A percentile compares a stretch with the other conserved stretches of the same genome.
Conservation (phyloP, 2,888 invertebrate genomes). For the Shargacucullia verbasci region DNA sequence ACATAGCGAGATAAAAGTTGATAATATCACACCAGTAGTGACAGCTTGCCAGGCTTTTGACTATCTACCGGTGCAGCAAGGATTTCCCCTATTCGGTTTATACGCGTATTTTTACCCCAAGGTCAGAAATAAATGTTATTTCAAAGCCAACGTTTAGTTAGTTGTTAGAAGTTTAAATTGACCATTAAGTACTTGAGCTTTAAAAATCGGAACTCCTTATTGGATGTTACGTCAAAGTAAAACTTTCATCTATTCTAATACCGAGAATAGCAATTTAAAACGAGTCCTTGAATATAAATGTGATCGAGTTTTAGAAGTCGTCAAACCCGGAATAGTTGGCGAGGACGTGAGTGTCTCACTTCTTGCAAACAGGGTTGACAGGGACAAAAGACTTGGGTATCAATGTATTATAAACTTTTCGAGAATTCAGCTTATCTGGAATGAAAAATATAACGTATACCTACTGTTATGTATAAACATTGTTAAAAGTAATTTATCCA, state of each 20-base stretch:
- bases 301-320: conserved; percentile 58
- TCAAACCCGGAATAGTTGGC: conserved; percentile 57
- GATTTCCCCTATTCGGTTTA: conserved; percentile 41
- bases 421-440: conserved; percentile 13
- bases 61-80: conserved; percentile 41
- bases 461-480: background rate
- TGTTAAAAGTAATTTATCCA: too few species aligned
- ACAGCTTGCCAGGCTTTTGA: conserved; percentile 47
- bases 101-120: conserved; percentile 12
- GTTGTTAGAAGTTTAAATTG: conserved; percentile 2
- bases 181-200: conserved; percentile 22
- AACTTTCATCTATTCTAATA: conserved; percentile 52
- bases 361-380: conserved; percentile 45
- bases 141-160: background rate
- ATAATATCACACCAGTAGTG: conserved; percentile 38
- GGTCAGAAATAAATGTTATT: too few species aligned
- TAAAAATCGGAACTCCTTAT: conserved; percentile 40
- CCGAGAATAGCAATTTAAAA: conserved; percentile 54
- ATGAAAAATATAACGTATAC: conserved; percentile 13
- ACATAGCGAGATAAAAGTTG: conserved; percentile 34
- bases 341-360: conserved; percentile 50
- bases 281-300: conserved; percentile 58
- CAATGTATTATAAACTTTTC: conserved; percentile 24
- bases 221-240: conserved; percentile 39
- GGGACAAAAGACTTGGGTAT: conserved; percentile 11